These are phyloP conservation scores for Ptilodon capucinus DNA, from an alignment of 2,888 invertebrate genomes.

Conservation along the genomic window DNA sequence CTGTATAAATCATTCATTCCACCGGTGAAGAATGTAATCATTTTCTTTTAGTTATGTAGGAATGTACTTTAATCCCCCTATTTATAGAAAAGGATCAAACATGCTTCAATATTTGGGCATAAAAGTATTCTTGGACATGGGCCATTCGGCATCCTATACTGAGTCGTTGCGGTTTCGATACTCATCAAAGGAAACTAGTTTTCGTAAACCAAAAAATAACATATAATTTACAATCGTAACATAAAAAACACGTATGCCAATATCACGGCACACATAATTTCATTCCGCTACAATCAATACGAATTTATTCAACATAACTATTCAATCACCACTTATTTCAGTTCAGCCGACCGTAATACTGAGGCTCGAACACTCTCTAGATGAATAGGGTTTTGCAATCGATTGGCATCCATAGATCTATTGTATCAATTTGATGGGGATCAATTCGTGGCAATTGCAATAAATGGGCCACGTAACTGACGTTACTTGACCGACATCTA, in stretches of 20 bases:
- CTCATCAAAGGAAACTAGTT: no score
- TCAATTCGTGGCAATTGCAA: constrained; percentile 59
- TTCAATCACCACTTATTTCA: constrained; percentile 26
- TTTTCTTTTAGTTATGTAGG: no score
- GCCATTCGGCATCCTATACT: no score
- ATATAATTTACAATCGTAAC: neutral
- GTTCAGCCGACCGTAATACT: constrained; percentile 22
- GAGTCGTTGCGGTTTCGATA: no score
- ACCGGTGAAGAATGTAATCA: no score
- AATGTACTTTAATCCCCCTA: no score
- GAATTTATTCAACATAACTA: constrained; percentile 15
- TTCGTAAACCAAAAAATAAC: no score
- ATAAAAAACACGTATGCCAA: neutral
- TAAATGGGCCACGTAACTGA: constrained; percentile 52
- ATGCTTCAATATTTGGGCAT: no score
- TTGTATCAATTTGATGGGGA: constrained; percentile 50
- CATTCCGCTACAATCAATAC: neutral
- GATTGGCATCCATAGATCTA: constrained; percentile 30
- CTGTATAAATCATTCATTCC: no score
- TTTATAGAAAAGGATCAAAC: no score
- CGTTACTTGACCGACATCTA: constrained; percentile 50
- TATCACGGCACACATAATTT: neutral
- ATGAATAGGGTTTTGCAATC: constrained; percentile 35
- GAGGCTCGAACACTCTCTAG: constrained; percentile 21
- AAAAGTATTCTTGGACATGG: no score